Percentiles rank a stretch among this genome's conserved stretches.
Conservation (phyloP, 1,140 invertebrate species). For the silkworm (Bombyx mori) region DNA sequence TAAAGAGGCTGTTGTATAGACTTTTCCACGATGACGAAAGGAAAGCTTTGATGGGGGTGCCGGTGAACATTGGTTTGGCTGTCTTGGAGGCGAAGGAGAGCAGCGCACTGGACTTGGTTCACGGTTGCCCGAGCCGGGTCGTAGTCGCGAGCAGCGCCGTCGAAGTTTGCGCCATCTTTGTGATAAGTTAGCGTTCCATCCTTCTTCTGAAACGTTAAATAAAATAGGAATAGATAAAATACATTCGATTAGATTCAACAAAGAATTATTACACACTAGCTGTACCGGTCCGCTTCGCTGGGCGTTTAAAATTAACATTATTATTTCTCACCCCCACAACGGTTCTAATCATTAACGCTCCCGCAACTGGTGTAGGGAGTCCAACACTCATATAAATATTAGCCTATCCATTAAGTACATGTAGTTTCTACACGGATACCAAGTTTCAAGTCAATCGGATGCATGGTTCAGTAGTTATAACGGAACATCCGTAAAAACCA, state of each 20-base stretch:
- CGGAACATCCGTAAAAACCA: too few species aligned
- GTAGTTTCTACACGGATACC: too few species aligned
- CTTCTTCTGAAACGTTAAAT: conserved; percentile 73
- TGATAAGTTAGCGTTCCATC: conserved; percentile 81
- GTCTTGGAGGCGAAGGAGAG: conserved; percentile 65
- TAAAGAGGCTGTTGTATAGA: conserved; percentile 74
- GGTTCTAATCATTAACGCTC: too few species aligned
- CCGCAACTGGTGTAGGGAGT: too few species aligned
- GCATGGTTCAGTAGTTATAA: too few species aligned
- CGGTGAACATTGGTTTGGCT: conserved; percentile 51
- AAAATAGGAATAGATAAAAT: background rate
- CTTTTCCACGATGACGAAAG: conserved; percentile 68
- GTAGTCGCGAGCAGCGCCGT: conserved; percentile 76
- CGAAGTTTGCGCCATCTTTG: conserved; percentile 80
- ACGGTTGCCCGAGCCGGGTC: conserved; percentile 67
- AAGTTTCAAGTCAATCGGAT: too few species aligned
- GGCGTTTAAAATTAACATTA: too few species aligned
- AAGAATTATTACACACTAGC: too few species aligned
- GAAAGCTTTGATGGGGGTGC: conserved; percentile 61
- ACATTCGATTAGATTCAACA: background rate
- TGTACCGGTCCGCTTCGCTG: too few species aligned
- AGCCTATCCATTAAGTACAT: too few species aligned
- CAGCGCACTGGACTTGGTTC: conserved; percentile 66
- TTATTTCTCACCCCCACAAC: too few species aligned
- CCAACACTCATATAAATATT: too few species aligned